Evolutionary conservation across 2,888 invertebrate species (phyloP).

Genomic region (Ophraella communa): DNA sequence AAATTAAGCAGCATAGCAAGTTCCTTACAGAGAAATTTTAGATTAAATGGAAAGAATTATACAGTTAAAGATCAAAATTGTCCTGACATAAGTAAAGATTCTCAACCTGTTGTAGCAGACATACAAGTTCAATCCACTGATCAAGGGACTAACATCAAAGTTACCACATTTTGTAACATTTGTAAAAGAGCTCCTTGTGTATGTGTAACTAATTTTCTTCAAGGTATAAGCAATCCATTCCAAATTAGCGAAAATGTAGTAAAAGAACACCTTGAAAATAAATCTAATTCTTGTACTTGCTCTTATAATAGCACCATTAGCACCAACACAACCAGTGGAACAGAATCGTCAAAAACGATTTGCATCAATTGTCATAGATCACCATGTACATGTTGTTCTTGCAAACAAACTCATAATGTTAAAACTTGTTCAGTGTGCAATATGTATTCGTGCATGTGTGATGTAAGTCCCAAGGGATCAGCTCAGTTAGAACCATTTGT

Average conservation of each 20-base stretch:
- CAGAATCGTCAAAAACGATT: not conserved
- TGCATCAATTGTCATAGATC: slow-evolving; percentile 9
- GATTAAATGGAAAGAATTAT: slow-evolving; percentile 38
- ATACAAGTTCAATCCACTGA: slow-evolving; percentile 43
- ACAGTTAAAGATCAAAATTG: slow-evolving; percentile 26
- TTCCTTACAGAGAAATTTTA: slow-evolving; percentile 28
- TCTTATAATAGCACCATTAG: not conserved
- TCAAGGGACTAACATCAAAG: slow-evolving; percentile 44
- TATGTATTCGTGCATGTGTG: slow-evolving; percentile 12
- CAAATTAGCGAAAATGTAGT: not conserved
- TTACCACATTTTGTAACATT: slow-evolving; percentile 37
- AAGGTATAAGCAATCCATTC: not conserved
- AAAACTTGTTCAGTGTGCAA: slow-evolving; percentile 13
- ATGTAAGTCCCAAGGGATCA: not conserved
- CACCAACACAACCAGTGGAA: not conserved
- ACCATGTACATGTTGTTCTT: slow-evolving; percentile 12
- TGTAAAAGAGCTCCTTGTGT: slow-evolving; percentile 36
- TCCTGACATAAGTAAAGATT: not conserved
- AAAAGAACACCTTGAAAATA: not conserved
- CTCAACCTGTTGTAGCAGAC: slow-evolving; percentile 36
- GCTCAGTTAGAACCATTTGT: not conserved
- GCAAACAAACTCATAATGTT: slow-evolving; percentile 10
- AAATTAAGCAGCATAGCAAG: slow-evolving; percentile 29
- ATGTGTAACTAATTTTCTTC: slow-evolving; percentile 23
- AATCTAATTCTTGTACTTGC: not conserved